Base-by-base conservation (phyloP, 2,113 vertebrate genomes). In the Campylorhamphus procurvoides region DNA sequence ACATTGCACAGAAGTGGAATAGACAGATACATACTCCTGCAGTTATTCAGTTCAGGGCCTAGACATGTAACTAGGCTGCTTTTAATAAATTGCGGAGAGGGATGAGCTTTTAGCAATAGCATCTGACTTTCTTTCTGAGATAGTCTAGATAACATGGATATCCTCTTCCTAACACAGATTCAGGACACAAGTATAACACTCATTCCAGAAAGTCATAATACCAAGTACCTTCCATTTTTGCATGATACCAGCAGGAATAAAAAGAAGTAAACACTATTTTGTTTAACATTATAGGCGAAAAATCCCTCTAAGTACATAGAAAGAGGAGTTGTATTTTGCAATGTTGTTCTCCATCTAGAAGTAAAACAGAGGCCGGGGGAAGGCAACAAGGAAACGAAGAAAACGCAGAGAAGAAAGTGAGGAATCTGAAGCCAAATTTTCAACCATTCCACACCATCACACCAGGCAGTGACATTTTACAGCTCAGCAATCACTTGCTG, bases 281-380 rank as follows among this genome's bases (percentile, higher is more conserved):
- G 10, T 52, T 47, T 79, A 25, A 39, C 28, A 31, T 35, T 63
- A 37, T 1, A 60, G 20, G 3, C 40, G 9, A 72, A 50, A 50
- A 83, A 33, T 3, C 1, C 11, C 8, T 85, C 0, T 19, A 42
- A 44, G 14, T 18, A 27, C 6, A 47, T 0, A 60, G n/a, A 14
- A 90, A 82, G 12, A 75, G 13, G 11, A 44, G 23, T 6, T 46
- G 6, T 29, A 14, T 67, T 84, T 50, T 18, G 8, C 18, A 59
- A 42, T 1, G 0, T 13, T 40, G 5, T n/a, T 74, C 44, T 82
- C 47, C 14, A 16, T 3, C 19, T 63, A 24, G 39, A 74, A 39
- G 15, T 29, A 74, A 67, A 82, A 27, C 27, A 55, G 67, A n/a
- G 7, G 23, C 13, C 75, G 56, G 28, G 40, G 8, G 33, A 78